Percentiles rank a stretch among this genome's conserved stretches.
These are phyloP conservation scores for Gymnocypris eckloni DNA, from an alignment of 2,797 vertebrate genomes.

Conservation along the genomic window DNA sequence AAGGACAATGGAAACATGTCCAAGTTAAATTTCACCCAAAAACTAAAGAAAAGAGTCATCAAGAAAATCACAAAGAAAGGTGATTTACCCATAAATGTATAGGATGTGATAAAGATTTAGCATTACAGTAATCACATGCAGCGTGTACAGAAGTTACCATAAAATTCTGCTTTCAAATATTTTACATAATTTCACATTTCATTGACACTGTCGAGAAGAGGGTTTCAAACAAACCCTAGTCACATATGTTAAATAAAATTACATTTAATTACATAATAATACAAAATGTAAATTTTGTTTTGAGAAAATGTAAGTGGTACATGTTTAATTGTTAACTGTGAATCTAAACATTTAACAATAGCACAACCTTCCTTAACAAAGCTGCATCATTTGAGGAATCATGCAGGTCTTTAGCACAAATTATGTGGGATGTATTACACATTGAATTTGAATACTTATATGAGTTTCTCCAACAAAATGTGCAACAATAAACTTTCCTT, in stretches of 20 bases:
- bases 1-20: background rate
- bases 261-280: background rate
- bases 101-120: conserved; percentile 62
- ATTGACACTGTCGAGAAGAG: conserved; percentile 50
- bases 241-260: background rate
- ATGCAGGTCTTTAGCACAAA: background rate
- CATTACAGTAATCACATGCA: conserved; percentile 42
- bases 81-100: too few species aligned
- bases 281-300: too few species aligned
- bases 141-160: background rate
- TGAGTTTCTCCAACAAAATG: background rate
- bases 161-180: conserved; percentile 49
- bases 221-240: background rate
- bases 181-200: conserved; percentile 76
- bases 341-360: background rate
- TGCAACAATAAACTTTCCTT: background rate
- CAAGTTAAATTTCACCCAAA: background rate
- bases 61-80: too few species aligned
- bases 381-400: background rate
- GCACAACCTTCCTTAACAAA: background rate
- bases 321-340: background rate
- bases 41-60: background rate
- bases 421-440: background rate
- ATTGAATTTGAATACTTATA: background rate
- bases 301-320: background rate